Conservation (phyloP, 1,140 invertebrate genomes). For the Aleiodes sp. region DNA sequence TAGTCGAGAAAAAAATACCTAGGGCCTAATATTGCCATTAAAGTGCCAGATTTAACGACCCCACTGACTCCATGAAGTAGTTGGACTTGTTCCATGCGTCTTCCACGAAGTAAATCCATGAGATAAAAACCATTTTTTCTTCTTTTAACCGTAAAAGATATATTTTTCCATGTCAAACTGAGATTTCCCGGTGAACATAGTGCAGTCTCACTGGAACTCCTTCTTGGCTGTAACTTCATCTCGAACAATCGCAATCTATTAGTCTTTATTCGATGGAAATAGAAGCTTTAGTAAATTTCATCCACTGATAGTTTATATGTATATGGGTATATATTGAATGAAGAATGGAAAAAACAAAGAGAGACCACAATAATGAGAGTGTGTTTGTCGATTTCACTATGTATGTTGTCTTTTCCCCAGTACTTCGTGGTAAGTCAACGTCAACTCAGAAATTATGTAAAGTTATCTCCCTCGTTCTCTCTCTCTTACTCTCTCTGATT, state of each 20-base stretch:
- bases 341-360: not conserved
- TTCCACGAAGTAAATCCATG: constrained; percentile 32
- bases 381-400: not conserved
- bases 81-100: constrained; percentile 27
- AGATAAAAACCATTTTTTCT: constrained; percentile 34
- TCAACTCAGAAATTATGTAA: not conserved
- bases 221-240: constrained; percentile 10
- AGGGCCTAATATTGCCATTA: constrained; percentile 51
- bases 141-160: constrained; percentile 36
- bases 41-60: constrained; percentile 33
- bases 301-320: not conserved
- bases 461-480: too few species aligned
- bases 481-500: not conserved
- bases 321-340: not conserved
- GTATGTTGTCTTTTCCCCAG: not conserved
- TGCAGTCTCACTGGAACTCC: constrained; percentile 15
- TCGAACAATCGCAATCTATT: constrained; percentile 5
- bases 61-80: constrained; percentile 37
- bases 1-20: constrained; percentile 51
- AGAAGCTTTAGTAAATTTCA: not conserved
- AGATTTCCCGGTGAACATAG: constrained; percentile 25
- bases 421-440: not conserved
- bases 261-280: not conserved
- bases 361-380: constrained; percentile 1
- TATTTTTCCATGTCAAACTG: constrained; percentile 38